A percentile compares a stretch with the other conserved stretches of the same genome.
These are phyloP conservation scores for Amphiprion percula DNA, from an alignment of 2,113 vertebrate genomes.

Conservation along the genomic window DNA sequence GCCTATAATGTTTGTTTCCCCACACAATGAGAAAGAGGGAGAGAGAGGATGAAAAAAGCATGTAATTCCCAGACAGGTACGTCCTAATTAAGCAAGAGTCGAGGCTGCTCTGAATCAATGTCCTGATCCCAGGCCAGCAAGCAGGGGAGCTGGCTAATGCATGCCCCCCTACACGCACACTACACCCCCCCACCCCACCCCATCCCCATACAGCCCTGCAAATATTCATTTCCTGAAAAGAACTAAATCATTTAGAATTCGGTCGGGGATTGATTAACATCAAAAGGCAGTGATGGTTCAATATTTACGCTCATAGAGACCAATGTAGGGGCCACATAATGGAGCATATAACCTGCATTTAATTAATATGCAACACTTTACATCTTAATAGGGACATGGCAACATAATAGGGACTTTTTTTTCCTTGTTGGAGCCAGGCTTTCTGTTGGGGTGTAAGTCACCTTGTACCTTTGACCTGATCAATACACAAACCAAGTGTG, in stretches of 20 bases:
- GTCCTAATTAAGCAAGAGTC: conserved; percentile 84
- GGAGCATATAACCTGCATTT: conserved; percentile 83
- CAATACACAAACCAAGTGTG: conserved; percentile 87
- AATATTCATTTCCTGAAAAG: conserved; percentile 88
- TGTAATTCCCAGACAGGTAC: conserved; percentile 75
- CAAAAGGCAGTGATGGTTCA: conserved; percentile 80
- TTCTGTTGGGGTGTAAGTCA: conserved; percentile 64
- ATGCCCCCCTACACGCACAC: conserved; percentile 26
- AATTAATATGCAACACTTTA: conserved; percentile 81
- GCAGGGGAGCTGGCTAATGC: conserved; percentile 67
- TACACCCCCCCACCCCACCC: not conserved
- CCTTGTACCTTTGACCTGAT: conserved; percentile 80
- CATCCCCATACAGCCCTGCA: conserved; percentile 55
- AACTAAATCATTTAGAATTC: conserved; percentile 88
- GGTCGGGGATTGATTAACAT: conserved; percentile 88
- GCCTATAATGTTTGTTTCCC: conserved; percentile 50
- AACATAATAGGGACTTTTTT: conserved; percentile 84
- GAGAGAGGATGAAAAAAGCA: not conserved
- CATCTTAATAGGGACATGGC: conserved; percentile 89
- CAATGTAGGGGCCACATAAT: conserved; percentile 85
- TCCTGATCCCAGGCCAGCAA: conserved; percentile 72
- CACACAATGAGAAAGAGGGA: conserved; percentile 36
- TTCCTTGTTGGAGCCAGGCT: conserved; percentile 77
- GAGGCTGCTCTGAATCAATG: conserved; percentile 79
- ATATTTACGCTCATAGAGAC: conserved; percentile 88